Evolutionary conservation across 64 coral and sea anemone genomes (phyloP), one percentile per base, ranked within the genome.

Genomic region (Montipora capricornis): DNA sequence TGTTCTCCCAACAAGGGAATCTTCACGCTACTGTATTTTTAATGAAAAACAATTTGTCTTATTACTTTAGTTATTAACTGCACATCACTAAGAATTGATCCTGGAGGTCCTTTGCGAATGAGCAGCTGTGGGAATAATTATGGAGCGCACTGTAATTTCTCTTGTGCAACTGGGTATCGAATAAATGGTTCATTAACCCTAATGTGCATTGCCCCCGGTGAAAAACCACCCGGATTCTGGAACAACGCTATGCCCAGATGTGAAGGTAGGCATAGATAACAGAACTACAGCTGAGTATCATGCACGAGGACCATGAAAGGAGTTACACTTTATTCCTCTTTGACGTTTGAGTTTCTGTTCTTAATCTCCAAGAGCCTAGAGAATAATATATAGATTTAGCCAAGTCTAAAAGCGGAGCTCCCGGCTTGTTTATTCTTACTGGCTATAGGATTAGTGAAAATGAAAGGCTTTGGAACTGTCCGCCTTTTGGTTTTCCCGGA

Each of bases 21-120:
- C 37, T 37, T 37, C 37, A 37, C 37, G 37, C 37, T 67, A 14
- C 12, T 67, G 15, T 67, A 12, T 67, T 67, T 67, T 67, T 67
- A 67, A 67, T 67, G 12, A 76, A 15, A 46, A 13, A 12, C 2
- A 1, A 44, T 47, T 14, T 24, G 16, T 80, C 0, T 82, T 29
- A 61, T 82, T 62, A 5, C 15, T 82, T 82, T 45, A 85, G 82
- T 85, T 5, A 85, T 85, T 44, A 71, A 47, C 4, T 85, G 82
- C 44, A 22, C 82, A 71, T 50, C 64, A 9, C 61, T 85, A 8
- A 20, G 3, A 19, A 45, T 49, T 48, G 8, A 71, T 70, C 7
- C 45, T 20, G 45, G 19, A 4, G 62, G 82, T 71, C 44, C 61
- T 3, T 19, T 85, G 45, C 14, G 44, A 8, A 85, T 85, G 82